Conservation (phyloP, 2,797 vertebrate species). For the Gambelia wislizenii region DNA sequence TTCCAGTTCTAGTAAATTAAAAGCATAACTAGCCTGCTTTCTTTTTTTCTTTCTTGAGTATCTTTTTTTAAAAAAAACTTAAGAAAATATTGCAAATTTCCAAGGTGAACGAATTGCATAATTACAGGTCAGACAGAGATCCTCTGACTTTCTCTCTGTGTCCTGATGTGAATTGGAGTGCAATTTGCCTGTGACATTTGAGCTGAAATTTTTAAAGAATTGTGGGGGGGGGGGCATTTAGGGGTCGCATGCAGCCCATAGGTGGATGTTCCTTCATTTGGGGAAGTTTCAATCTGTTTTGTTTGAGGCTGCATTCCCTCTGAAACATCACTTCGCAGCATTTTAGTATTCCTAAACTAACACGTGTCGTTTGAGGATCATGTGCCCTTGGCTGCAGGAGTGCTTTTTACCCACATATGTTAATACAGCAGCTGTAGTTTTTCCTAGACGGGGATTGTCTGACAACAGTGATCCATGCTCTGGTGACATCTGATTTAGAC, state of each 20-base stretch:
- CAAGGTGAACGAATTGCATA: conserved; percentile 18
- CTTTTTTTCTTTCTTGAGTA: not conserved
- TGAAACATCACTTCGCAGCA: too few relatives aligned
- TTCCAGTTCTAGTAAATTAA: not conserved
- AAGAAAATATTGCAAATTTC: conserved; percentile 1
- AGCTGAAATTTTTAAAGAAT: too few relatives aligned
- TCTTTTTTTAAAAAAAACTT: not conserved
- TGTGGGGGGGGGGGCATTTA: too few relatives aligned
- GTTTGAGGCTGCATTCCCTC: too few relatives aligned
- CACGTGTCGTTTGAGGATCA: not conserved
- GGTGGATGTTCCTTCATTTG: too few relatives aligned
- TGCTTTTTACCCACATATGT: not conserved
- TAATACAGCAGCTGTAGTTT: not conserved
- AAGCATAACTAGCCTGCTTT: not conserved
- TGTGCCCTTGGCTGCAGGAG: not conserved
- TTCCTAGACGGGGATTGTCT: not conserved
- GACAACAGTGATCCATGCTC: not conserved
- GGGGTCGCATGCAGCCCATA: too few relatives aligned
- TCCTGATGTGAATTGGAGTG: not conserved
- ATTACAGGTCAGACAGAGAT: conserved; percentile 16
- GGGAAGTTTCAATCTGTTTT: too few relatives aligned
- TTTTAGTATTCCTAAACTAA: too few relatives aligned
- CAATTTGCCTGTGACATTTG: too few relatives aligned
- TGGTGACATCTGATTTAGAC: not conserved
- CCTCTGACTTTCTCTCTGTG: not conserved